Evolutionary conservation across 2,113 vertebrate genomes (phyloP), one percentile per base, ranked within the genome.

Genomic region (Donacobius atricapilla): DNA sequence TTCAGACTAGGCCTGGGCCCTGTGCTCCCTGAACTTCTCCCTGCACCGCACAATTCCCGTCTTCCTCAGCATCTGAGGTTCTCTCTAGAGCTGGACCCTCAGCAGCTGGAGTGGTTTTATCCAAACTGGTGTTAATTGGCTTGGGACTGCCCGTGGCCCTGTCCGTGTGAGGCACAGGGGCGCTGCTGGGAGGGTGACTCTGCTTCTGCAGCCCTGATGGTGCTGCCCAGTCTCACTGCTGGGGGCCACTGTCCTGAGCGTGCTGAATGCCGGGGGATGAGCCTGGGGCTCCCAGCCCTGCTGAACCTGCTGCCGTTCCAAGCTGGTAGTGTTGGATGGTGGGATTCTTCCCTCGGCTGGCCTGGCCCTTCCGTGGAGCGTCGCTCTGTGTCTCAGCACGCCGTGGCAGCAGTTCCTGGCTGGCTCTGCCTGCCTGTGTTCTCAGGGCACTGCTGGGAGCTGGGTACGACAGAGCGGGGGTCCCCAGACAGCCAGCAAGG

Each of bases 41-140:
- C 64, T 76, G 50, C 66, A 54, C 82, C 54, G 8, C 58, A 17
- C 24, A 0, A 1, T 45, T 84, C 78, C 75, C 13, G 0, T 73
- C 83, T 68, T 94, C 73, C 61, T 83, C 85, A 91, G n/a, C 80
- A 72, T 78, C 94, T 54, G 95, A 77, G 86, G 64, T 60, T 90
- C 76, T 87, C 58, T 72, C 70, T 21, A 23, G 73, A 35, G 48
- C 39, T 75, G 70, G 5, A 15, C 28, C 72, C 61, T 50, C 21
- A 14, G 90, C 61, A 48, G 7, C 0, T 70, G 35, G 83, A 81
- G 58, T 3, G 13, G 22, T 48, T 64, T 84, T 56, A 14, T 44
- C 58, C 14, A 9, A 47, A 60, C 47, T 15, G 15, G 24, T 58
- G 76, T 75, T 50, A 1, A 22, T 37, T 66, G 87, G 48, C 83